Percentiles rank a stretch among this genome's conserved stretches.
These are phyloP conservation scores for Scaptomyza caliginosa DNA, from an alignment of 2,888 invertebrate genomes.

Conservation along the genomic window DNA sequence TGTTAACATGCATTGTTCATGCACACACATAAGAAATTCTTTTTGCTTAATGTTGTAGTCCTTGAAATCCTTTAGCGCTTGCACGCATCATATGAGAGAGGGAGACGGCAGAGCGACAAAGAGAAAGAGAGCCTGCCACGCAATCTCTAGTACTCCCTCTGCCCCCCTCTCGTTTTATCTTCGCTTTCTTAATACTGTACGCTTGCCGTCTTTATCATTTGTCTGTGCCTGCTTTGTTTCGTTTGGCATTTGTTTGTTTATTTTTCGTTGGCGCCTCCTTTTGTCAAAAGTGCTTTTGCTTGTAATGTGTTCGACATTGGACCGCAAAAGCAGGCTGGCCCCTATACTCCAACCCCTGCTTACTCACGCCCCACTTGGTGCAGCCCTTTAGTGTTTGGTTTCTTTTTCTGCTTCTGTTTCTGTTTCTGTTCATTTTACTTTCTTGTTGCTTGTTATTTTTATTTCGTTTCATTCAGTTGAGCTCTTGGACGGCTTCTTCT, in stretches of 20 bases:
- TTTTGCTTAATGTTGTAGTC: constrained; percentile 72
- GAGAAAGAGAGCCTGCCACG: constrained; percentile 27
- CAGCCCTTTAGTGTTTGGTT: constrained; percentile 57
- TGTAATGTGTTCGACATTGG: constrained; percentile 79
- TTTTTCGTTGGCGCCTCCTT: constrained; percentile 78
- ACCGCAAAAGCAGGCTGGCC: constrained; percentile 51
- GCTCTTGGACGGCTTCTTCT: constrained; percentile 36
- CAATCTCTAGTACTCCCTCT: constrained; percentile 26
- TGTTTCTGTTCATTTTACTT: constrained; percentile 59
- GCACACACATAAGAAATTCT: constrained; percentile 57
- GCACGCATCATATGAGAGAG: constrained; percentile 38
- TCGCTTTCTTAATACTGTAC: neutral
- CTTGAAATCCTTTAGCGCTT: constrained; percentile 73
- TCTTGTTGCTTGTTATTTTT: constrained; percentile 63
- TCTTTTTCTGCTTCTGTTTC: constrained; percentile 51
- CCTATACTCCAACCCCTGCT: neutral
- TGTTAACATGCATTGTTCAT: constrained; percentile 62
- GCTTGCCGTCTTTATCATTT: neutral
- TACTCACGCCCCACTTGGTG: constrained; percentile 8
- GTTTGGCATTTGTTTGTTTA: constrained; percentile 75
- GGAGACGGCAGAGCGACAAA: no score
- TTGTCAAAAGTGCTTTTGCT: constrained; percentile 79
- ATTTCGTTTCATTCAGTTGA: constrained; percentile 51
- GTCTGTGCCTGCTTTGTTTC: constrained; percentile 52
- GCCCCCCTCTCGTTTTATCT: neutral